These are phyloP conservation scores for Megaceryle maxima DNA, from an alignment of 2,113 vertebrate genomes.

Conservation along the genomic window DNA sequence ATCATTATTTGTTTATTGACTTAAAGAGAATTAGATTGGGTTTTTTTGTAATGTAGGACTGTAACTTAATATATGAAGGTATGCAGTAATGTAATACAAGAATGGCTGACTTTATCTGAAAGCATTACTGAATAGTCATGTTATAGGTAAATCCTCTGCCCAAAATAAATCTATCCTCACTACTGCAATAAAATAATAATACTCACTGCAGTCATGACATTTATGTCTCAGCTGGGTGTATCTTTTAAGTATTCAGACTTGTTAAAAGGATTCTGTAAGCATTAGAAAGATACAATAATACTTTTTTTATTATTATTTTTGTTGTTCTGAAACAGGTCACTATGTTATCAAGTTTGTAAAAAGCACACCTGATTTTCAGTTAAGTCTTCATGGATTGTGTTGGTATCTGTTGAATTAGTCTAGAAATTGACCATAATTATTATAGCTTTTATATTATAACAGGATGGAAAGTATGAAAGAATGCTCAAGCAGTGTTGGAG, in stretches of 20 bases:
- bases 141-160: neutral
- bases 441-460: neutral
- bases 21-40: neutral
- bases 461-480: neutral
- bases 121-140: neutral
- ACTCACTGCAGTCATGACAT: neutral
- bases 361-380: neutral
- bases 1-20: neutral
- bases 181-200: neutral
- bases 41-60: neutral
- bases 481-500: neutral
- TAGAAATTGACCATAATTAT: neutral
- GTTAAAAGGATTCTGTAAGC: neutral
- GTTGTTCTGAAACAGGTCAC: neutral
- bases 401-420: neutral
- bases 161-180: neutral
- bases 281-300: neutral
- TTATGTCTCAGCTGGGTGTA: neutral
- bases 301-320: neutral
- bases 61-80: neutral
- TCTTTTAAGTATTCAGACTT: neutral
- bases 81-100: neutral
- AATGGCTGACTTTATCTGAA: neutral
- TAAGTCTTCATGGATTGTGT: neutral
- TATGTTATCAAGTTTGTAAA: neutral